phyloP scores from a whole-genome alignment of 2,797 vertebrate species.

The Acestrorhynchus altus region DNA sequence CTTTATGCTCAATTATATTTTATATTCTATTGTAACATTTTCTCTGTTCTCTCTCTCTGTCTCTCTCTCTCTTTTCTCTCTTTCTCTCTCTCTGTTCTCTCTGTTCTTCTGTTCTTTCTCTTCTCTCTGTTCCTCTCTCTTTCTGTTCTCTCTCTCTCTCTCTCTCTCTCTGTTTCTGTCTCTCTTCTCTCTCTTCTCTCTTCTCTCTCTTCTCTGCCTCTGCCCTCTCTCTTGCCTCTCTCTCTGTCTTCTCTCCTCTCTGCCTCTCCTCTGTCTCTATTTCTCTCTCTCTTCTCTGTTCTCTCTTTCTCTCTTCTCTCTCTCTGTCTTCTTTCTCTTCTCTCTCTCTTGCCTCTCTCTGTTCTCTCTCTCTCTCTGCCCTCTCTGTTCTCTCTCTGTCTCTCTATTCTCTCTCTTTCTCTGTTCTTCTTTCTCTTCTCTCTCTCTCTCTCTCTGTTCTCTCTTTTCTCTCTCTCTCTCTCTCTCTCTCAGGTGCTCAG shows the following conservation, averaged over 20 bases:
- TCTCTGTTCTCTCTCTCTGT: not conserved
- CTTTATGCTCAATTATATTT: slow-evolving; percentile 23
- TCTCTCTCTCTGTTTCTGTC: too few species aligned
- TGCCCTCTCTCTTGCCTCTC: not conserved
- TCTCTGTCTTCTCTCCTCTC: too few species aligned
- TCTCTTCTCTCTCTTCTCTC: too few species aligned
- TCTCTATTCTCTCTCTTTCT: not conserved
- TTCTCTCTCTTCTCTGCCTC: too few species aligned
- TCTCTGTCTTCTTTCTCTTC: not conserved
- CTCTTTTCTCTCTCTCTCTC: not conserved
- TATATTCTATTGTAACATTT: not conserved
- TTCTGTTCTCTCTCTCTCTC: too few species aligned
- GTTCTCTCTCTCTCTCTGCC: not conserved
- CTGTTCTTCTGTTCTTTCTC: too few species aligned
- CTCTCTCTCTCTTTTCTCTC: slow-evolving; percentile 17
- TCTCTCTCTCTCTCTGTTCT: not conserved
- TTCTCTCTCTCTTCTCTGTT: not conserved
- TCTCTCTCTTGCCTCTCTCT: not conserved
- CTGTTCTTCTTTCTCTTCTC: not conserved
- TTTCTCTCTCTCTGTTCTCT: slow-evolving; percentile 16
- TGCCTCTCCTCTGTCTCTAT: not conserved
- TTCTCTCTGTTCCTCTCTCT: too few species aligned
- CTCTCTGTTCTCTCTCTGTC: not conserved
- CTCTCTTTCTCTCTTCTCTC: not conserved
- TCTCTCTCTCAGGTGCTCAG: slow-evolving; percentile 83